phyloP scores from a whole-genome alignment of 2,113 vertebrate genomes.

The Amblyornis subalaris region DNA sequence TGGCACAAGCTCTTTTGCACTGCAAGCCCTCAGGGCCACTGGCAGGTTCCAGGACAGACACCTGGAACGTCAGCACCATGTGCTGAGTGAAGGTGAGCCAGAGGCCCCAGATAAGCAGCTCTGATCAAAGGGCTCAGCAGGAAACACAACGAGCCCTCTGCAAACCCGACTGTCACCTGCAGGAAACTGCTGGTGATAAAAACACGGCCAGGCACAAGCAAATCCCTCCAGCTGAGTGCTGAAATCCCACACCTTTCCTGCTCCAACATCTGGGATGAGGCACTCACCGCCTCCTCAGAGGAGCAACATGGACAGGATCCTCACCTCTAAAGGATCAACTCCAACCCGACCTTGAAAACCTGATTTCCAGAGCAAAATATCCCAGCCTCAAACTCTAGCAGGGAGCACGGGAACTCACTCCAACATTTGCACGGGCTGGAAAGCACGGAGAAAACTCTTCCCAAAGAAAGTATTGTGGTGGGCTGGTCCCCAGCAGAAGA shows the following conservation, averaged over 20 bases:
- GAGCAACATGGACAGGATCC: fast-evolving
- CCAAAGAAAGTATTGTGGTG: not conserved
- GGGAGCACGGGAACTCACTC: not conserved
- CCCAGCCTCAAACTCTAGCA: not conserved
- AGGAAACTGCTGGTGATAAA: not conserved
- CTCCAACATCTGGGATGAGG: not conserved
- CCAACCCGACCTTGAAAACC: not conserved
- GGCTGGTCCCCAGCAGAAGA: not conserved
- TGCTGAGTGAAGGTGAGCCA: conserved; percentile 1
- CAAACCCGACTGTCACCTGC: fast-evolving
- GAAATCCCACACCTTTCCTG: not conserved
- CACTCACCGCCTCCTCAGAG: not conserved
- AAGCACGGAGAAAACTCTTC: not conserved
- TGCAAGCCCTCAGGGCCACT: fast-evolving
- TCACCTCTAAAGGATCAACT: not conserved
- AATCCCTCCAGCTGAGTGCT: not conserved
- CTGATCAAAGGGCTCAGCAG: conserved; percentile 29
- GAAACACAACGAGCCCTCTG: not conserved
- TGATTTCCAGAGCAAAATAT: not conserved
- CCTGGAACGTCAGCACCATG: not conserved
- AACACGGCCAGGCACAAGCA: not conserved
- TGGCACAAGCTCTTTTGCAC: not conserved
- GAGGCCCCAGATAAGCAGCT: conserved; percentile 37
- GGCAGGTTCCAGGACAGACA: not conserved
- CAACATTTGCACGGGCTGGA: not conserved